Conservation (phyloP, 1,140 invertebrate genomes). For the Solen grandis region DNA sequence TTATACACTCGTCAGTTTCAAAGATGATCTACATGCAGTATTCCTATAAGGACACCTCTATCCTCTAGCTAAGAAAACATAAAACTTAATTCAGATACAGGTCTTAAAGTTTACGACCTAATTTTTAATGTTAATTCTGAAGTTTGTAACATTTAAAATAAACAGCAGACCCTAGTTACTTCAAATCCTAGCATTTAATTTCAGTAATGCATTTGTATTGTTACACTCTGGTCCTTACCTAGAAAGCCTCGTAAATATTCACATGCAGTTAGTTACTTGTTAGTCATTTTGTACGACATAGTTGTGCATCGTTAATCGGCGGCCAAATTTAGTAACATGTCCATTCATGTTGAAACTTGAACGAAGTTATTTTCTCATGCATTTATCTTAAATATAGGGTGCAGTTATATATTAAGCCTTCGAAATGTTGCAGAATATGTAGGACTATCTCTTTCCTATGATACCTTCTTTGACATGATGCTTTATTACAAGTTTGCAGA, state of each 20-base stretch:
- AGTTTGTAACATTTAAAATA: too few species aligned
- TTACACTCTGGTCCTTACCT: too few species aligned
- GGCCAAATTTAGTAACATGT: slow-evolving; percentile 23
- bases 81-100: too few species aligned
- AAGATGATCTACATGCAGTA: too few species aligned
- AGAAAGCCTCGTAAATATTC: background rate
- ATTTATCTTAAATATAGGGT: background rate
- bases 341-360: slow-evolving; percentile 45
- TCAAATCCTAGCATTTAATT: too few species aligned
- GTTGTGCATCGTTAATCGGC: slow-evolving; percentile 18
- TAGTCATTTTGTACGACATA: slow-evolving; percentile 37
- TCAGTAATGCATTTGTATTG: too few species aligned
- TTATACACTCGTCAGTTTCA: too few species aligned
- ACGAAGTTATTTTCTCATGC: background rate
- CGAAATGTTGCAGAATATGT: background rate
- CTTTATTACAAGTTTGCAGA: background rate
- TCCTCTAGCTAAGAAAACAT: too few species aligned
- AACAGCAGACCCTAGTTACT: too few species aligned
- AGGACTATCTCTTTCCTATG: background rate
- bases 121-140: background rate
- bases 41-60: too few species aligned
- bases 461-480: slow-evolving; percentile 46
- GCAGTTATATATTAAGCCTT: background rate
- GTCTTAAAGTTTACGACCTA: background rate
- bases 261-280: slow-evolving; percentile 46